Percentiles rank a stretch among this genome's conserved stretches.
phyloP scores from a whole-genome alignment of 2,797 vertebrate genomes.

The Lepus oiostolus region DNA sequence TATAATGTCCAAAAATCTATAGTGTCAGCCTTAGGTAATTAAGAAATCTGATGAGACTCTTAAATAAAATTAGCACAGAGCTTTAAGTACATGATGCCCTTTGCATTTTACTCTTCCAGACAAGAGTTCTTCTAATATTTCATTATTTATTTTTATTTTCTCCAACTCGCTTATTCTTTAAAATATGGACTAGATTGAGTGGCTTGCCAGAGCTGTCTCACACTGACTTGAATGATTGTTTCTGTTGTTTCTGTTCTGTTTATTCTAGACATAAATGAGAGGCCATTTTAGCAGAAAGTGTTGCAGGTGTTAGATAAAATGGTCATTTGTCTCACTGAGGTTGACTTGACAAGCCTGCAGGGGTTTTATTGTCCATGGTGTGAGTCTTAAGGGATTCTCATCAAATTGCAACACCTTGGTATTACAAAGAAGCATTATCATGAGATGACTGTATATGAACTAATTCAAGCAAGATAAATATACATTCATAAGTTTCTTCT shows the following conservation, averaged over 20 bases:
- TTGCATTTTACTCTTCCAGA: background rate
- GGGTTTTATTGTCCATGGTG: background rate
- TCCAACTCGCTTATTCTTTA: background rate
- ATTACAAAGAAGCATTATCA: background rate
- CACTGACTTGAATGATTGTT: background rate
- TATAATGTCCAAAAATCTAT: background rate
- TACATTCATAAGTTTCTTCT: background rate
- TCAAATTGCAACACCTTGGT: background rate
- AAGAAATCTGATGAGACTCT: background rate
- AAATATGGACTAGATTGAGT: background rate
- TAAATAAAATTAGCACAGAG: background rate
- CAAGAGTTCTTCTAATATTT: background rate
- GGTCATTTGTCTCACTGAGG: background rate
- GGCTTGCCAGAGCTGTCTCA: background rate
- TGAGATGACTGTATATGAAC: background rate
- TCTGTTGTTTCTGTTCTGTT: background rate
- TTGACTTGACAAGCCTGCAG: slow-evolving; percentile 5
- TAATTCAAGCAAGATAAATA: background rate
- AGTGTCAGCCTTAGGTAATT: background rate
- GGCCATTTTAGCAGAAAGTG: background rate
- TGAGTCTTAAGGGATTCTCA: background rate
- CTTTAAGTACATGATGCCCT: background rate
- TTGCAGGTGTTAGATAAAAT: background rate
- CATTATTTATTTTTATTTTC: background rate
- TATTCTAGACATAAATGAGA: background rate